phyloP scores from a whole-genome alignment of 64 coral and sea anemone genomes.

The Pocillopora damicornis region DNA sequence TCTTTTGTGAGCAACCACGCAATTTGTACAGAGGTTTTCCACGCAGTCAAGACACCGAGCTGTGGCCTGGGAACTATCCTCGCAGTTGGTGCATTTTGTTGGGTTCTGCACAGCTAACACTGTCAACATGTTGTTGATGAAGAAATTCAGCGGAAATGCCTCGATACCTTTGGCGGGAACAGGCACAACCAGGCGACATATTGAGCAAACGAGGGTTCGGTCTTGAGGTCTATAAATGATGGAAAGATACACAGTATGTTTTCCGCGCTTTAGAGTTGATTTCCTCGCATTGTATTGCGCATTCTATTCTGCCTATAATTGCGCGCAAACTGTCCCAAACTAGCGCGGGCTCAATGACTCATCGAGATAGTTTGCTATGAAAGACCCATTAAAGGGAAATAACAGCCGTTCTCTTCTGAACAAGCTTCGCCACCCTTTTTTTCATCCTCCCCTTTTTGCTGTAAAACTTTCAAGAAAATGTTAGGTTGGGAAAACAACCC shows the following conservation, averaged over 20 bases:
- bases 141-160: constrained; percentile 85
- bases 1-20: constrained; percentile 79
- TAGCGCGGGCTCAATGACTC: too few species aligned
- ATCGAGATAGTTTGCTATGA: too few species aligned
- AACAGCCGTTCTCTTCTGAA: too few species aligned
- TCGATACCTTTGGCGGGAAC: constrained; percentile 92
- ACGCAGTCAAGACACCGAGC: constrained; percentile 86
- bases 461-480: too few species aligned
- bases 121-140: constrained; percentile 92
- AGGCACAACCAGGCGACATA: constrained; percentile 56
- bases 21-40: constrained; percentile 90
- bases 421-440: too few species aligned
- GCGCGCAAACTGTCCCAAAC: too few species aligned
- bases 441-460: too few species aligned
- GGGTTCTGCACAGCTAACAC: constrained; percentile 93
- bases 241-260: not conserved
- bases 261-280: not conserved
- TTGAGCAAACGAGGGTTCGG: constrained; percentile 72
- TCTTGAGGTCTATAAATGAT: constrained; percentile 64
- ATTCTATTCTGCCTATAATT: too few species aligned
- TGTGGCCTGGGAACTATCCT: constrained; percentile 84
- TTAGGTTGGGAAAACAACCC: too few species aligned
- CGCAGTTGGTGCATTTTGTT: constrained; percentile 89
- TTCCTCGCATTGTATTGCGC: not conserved
- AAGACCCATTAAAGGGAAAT: too few species aligned